phyloP scores from a whole-genome alignment of 2,888 invertebrate species.

The Harpalus rufipes region DNA sequence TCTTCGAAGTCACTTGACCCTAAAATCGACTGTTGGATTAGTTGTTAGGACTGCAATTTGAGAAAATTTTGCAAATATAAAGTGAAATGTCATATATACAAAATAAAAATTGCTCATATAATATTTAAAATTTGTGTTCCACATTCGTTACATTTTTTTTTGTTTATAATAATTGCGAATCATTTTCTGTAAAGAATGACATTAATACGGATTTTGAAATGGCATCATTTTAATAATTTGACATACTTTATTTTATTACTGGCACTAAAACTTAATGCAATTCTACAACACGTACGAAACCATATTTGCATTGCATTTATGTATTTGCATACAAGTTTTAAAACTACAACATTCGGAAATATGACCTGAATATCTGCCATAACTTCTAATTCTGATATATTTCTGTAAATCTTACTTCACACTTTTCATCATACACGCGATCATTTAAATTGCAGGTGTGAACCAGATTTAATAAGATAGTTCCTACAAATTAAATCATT shows the following conservation, averaged over 20 bases:
- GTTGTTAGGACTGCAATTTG: too few species aligned
- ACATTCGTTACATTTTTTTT: too few species aligned
- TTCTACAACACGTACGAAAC: too few species aligned
- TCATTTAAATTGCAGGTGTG: neutral
- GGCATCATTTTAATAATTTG: neutral
- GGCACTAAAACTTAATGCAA: neutral
- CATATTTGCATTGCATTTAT: neutral
- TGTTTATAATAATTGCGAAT: too few species aligned
- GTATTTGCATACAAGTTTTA: neutral
- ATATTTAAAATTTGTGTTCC: too few species aligned
- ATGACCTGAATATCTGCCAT: neutral
- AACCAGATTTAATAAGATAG: neutral
- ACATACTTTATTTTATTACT: neutral
- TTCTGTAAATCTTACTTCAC: neutral
- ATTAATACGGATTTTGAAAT: neutral
- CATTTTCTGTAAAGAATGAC: too few species aligned
- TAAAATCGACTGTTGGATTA: too few species aligned
- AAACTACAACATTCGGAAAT: neutral
- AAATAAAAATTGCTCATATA: too few species aligned
- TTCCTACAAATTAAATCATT: constrained; percentile 5
- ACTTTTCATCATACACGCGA: too few species aligned
- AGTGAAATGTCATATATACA: too few species aligned
- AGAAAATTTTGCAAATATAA: too few species aligned
- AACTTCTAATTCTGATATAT: neutral
- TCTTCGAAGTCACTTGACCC: too few species aligned